Evolutionary conservation across 2,888 invertebrate genomes (phyloP).

Genomic region (Sceliomorpha sp.): DNA sequence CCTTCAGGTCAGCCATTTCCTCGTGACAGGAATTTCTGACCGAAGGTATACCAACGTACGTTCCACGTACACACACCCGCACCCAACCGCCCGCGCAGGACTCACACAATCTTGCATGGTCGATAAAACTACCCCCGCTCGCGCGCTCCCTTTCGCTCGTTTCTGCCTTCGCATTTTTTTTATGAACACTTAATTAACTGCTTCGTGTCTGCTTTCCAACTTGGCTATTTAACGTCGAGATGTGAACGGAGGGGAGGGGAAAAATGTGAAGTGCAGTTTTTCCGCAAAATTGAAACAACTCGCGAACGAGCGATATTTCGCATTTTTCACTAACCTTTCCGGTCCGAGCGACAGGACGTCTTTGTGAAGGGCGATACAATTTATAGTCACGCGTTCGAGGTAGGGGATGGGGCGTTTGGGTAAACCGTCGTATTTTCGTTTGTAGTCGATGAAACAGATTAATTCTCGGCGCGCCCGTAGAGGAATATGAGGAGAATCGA

Average conservation of each 20-base stretch:
- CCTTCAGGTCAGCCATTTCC: slow-evolving; percentile 62
- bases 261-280: slow-evolving; percentile 2
- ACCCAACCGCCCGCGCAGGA: too few species aligned
- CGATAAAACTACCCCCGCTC: slow-evolving; percentile 4
- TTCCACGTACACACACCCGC: slow-evolving; percentile 2
- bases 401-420: too few species aligned
- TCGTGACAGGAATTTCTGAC: slow-evolving; percentile 70
- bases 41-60: slow-evolving; percentile 8
- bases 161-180: slow-evolving; percentile 1
- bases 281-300: slow-evolving; percentile 14
- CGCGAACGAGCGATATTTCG: not conserved
- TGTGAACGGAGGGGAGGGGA: slow-evolving; percentile 1
- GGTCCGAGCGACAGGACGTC: too few species aligned
- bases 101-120: slow-evolving; percentile 6
- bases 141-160: not conserved
- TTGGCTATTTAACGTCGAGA: slow-evolving; percentile 8
- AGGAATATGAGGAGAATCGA: too few species aligned
- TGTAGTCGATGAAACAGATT: too few species aligned
- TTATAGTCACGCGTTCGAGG: too few species aligned
- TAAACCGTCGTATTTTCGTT: too few species aligned
- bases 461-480: too few species aligned
- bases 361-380: too few species aligned
- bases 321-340: not conserved
- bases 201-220: slow-evolving; percentile 10
- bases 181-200: slow-evolving; percentile 14